These are phyloP conservation scores for Oophaga sylvatica DNA, from an alignment of 2,797 vertebrate species.

Conservation along the genomic window DNA sequence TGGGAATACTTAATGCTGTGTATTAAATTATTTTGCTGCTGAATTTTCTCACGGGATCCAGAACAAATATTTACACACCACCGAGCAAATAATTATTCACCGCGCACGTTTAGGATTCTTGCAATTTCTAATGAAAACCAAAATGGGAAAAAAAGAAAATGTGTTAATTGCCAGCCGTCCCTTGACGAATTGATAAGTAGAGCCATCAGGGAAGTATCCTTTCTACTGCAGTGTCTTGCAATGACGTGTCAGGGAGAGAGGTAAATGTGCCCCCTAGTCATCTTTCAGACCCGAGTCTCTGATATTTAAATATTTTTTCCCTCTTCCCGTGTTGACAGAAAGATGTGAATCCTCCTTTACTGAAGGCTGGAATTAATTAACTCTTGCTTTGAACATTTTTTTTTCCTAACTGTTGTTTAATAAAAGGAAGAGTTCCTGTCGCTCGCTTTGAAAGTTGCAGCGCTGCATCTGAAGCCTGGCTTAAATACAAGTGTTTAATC, in stretches of 20 bases:
- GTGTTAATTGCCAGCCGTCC: conserved; percentile 17
- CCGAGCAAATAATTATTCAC: conserved; percentile 39
- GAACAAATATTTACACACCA: conserved; percentile 39
- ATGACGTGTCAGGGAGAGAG: conserved; percentile 8
- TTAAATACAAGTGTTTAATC: conserved; percentile 72
- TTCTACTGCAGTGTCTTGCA: neutral
- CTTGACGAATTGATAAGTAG: neutral
- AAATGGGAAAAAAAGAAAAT: conserved; percentile 11
- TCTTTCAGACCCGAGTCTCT: conserved; percentile 22
- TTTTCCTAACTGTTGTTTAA: conserved; percentile 63
- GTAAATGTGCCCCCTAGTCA: conserved; percentile 25
- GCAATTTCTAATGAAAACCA: neutral
- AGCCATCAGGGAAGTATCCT: conserved; percentile 10
- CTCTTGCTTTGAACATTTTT: conserved; percentile 62
- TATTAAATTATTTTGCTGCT: conserved; percentile 1
- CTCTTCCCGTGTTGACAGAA: conserved; percentile 51
- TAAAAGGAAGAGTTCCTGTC: conserved; percentile 58
- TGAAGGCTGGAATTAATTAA: conserved; percentile 65
- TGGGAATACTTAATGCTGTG: neutral
- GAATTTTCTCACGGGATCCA: conserved; percentile 16
- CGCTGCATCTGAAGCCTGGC: conserved; percentile 66
- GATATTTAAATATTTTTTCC: conserved; percentile 46
- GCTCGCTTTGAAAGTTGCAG: conserved; percentile 60
- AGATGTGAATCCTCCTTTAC: conserved; percentile 63
- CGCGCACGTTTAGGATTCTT: conserved; percentile 4